Percentiles rank a stretch among this genome's conserved stretches.
Evolutionary conservation across 2,888 invertebrate species (phyloP).

Genomic region (Conchocele bisecta): DNA sequence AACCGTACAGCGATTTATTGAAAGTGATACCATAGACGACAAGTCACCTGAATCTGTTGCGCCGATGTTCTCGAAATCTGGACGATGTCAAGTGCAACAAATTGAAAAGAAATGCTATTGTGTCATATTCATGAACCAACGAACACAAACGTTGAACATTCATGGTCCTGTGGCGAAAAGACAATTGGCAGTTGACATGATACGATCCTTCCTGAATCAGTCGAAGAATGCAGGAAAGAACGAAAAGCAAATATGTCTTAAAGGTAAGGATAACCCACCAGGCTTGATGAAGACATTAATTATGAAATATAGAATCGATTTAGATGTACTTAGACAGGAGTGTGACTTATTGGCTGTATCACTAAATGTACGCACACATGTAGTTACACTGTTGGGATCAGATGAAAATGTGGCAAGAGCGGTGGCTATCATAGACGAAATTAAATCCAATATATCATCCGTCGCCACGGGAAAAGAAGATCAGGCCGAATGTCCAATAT

Average conservation of each 20-base stretch:
- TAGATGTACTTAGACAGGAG: conserved; percentile 51
- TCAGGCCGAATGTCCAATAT: conserved; percentile 71
- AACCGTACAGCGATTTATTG: conserved; percentile 44
- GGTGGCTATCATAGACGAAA: conserved; percentile 30
- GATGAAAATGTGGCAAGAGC: conserved; percentile 51
- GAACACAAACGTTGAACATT: conserved; percentile 51
- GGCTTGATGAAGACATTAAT: conserved; percentile 71
- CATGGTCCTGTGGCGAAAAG: conserved; percentile 46
- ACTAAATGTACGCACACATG: conserved; percentile 58
- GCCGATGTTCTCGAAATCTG: conserved; percentile 52
- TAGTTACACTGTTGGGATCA: conserved; percentile 56
- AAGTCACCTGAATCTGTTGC: conserved; percentile 27
- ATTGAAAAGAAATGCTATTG: conserved; percentile 50
- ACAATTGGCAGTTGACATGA: conserved; percentile 23
- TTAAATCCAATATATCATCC: conserved; percentile 3
- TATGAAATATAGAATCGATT: conserved; percentile 54
- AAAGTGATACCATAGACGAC: conserved; percentile 54
- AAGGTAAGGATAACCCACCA: conserved; percentile 59
- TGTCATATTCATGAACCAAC: conserved; percentile 55
- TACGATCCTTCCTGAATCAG: conserved; percentile 43
- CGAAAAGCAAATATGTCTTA: conserved; percentile 48
- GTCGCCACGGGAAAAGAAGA: background rate
- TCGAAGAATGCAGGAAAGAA: conserved; percentile 5
- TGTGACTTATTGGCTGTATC: conserved; percentile 41
- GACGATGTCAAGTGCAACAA: conserved; percentile 30